Conservation (phyloP, 2,888 invertebrate species). For the Actias luna region DNA sequence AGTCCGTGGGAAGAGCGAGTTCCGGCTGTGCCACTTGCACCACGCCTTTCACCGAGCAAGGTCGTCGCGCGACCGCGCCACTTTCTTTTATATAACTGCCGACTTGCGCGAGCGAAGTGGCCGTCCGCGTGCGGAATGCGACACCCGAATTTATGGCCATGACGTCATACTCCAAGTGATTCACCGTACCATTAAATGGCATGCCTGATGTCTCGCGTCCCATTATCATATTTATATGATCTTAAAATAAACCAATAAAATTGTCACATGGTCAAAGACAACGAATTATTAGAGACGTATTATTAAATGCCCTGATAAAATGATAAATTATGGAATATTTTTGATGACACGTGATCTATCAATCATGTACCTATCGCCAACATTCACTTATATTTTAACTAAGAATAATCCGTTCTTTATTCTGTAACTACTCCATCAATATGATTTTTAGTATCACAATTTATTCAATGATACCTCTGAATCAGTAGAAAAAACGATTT, state of each 20-base stretch:
- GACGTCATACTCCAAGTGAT: conserved; percentile 70
- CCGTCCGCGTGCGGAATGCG: conserved; percentile 62
- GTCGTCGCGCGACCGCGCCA: conserved; percentile 77
- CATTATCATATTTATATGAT: conserved; percentile 23
- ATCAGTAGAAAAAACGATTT: not conserved
- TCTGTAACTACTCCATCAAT: too few relatives aligned
- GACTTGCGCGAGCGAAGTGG: conserved; percentile 38
- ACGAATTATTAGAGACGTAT: not conserved
- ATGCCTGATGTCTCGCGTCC: conserved; percentile 25
- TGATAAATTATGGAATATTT: not conserved
- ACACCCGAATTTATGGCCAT: conserved; percentile 73
- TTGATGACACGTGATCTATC: too few relatives aligned
- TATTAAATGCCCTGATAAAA: not conserved
- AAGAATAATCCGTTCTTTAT: too few relatives aligned
- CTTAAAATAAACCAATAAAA: conserved; percentile 12
- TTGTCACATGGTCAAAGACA: conserved; percentile 9
- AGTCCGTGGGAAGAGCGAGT: conserved; percentile 75
- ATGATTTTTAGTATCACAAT: not conserved
- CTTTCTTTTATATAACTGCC: conserved; percentile 78
- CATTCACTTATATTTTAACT: too few relatives aligned
- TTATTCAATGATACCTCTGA: not conserved
- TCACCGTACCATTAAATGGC: conserved; percentile 51
- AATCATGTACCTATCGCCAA: too few relatives aligned
- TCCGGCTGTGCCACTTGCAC: conserved; percentile 78
- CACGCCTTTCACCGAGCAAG: conserved; percentile 79